phyloP scores from a whole-genome alignment of 2,888 invertebrate species.

The Habrosyne pyritoides region DNA sequence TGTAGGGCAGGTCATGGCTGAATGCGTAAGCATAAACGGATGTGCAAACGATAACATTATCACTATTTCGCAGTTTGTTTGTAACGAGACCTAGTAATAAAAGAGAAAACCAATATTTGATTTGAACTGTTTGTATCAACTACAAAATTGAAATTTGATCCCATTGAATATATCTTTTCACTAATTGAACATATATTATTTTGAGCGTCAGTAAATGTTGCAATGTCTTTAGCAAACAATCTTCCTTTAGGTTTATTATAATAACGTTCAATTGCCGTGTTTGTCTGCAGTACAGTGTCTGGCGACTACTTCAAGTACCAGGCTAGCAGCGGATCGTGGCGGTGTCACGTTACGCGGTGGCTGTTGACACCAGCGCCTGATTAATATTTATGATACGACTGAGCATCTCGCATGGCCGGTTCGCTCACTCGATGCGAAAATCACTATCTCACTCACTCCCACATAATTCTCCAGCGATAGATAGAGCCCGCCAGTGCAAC shows the following conservation, averaged over 20 bases:
- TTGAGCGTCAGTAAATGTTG: background rate
- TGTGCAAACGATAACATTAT: conserved; percentile 75
- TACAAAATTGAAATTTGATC: conserved; percentile 20
- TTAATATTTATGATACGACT: conserved; percentile 84
- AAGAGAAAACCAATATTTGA: conserved; percentile 44
- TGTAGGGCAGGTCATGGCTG: conserved; percentile 81
- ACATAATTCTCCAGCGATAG: conserved; percentile 36
- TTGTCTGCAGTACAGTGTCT: conserved; percentile 57
- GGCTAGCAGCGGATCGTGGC: conserved; percentile 75
- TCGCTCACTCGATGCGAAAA: conserved; percentile 75
- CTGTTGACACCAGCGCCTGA: conserved; percentile 84
- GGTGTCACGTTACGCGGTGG: conserved; percentile 83
- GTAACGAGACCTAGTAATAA: conserved; percentile 27
- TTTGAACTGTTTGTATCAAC: conserved; percentile 18
- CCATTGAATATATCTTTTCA: conserved; percentile 17
- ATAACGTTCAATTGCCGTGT: conserved; percentile 36
- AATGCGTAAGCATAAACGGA: conserved; percentile 76
- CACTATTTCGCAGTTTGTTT: conserved; percentile 51
- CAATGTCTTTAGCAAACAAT: background rate
- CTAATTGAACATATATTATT: background rate
- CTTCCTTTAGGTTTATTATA: conserved; percentile 29
- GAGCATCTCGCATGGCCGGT: conserved; percentile 83
- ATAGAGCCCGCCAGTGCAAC: conserved; percentile 56
- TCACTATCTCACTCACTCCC: conserved; percentile 66
- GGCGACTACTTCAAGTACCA: conserved; percentile 66